These are phyloP conservation scores for Antheraea yamamai DNA, from an alignment of 2,888 invertebrate genomes.

Conservation along the genomic window DNA sequence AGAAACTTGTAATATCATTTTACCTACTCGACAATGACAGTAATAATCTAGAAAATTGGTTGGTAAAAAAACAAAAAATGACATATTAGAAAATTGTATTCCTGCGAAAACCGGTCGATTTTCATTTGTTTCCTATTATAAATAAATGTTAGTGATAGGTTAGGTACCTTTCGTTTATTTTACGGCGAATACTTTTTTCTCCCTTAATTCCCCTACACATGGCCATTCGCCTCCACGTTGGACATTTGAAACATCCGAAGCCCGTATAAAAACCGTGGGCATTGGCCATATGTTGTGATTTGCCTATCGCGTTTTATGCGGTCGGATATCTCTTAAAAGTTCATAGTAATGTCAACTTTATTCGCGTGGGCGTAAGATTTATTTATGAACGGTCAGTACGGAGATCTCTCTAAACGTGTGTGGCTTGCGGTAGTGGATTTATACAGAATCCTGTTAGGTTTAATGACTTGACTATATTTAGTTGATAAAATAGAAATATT, in stretches of 20 bases:
- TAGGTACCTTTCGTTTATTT: not conserved
- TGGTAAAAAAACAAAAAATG: too few relatives aligned
- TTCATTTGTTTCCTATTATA: too few relatives aligned
- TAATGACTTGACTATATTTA: slow-evolving; percentile 11
- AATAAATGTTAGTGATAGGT: too few relatives aligned
- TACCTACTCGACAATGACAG: too few relatives aligned
- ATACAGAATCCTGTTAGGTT: slow-evolving; percentile 14
- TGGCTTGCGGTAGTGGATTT: slow-evolving; percentile 14
- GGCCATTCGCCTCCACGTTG: not conserved
- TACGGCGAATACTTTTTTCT: not conserved
- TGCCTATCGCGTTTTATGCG: slow-evolving; percentile 52
- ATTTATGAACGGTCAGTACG: slow-evolving; percentile 20
- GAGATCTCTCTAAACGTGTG: slow-evolving; percentile 5
- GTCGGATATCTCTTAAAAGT: slow-evolving; percentile 36
- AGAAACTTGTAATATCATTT: too few relatives aligned
- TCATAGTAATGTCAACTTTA: slow-evolving; percentile 28
- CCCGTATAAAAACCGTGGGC: slow-evolving; percentile 52
- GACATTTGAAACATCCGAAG: slow-evolving; percentile 26
- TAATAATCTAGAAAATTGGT: too few relatives aligned
- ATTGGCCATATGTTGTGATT: slow-evolving; percentile 58
- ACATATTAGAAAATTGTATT: too few relatives aligned
- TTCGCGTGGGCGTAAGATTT: slow-evolving; percentile 25
- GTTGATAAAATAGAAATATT: not conserved
- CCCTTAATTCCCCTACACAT: slow-evolving; percentile 15
- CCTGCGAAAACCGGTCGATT: too few relatives aligned